Base-by-base conservation (phyloP, 1,140 invertebrate species). In the Trypoxylus dichotomus region DNA sequence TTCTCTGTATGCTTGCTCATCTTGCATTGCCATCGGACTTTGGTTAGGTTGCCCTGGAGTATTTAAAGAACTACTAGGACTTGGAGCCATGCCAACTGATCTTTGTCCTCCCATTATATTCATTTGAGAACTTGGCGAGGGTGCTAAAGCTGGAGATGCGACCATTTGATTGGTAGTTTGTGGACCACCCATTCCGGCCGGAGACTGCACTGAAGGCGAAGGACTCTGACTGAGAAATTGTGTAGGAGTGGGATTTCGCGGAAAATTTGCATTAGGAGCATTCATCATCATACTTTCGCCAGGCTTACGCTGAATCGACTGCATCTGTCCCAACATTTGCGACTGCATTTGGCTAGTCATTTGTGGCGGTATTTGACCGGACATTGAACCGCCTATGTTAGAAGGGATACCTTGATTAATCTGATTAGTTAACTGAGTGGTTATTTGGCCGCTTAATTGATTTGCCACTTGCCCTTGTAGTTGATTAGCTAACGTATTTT, bases 1-100 rank as follows among this genome's bases (percentile, higher is more conserved):
- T 81, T 98, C 96, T 76, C 95, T 87, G 83, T 98, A 98, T 0
- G 93, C 92, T 74, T 95, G 94, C 82, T 98, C 96, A 82, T 98
- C 96, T 85, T 91, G 86, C 82, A 86, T 83, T 47, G 0, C 89
- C 73, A 92, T 89, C 0, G 93, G 93, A 87, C 93, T 93, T 15
- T 93, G 91, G 1, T 90, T 91, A 1, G 91, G 91, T 25, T 93
- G 92, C 32, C 92, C 91, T 0, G 94, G 94, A 32, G 93, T 96
- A 85, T 96, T 95, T 7, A 96, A 87, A 0, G 93, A 93, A 54
- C 91, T 91, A 76, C 92, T 93, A 1, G 94, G 94, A 75, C 94
- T 95, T n/a, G 93, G 92, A 54, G 92, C 93, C 90, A 95, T 93
- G 10, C 88, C 89, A 85, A 81, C 82, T 37, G 89, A 88, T 76